These are phyloP conservation scores for Sphecodes monilicornis DNA, from an alignment of 2,888 invertebrate species.

Conservation along the genomic window DNA sequence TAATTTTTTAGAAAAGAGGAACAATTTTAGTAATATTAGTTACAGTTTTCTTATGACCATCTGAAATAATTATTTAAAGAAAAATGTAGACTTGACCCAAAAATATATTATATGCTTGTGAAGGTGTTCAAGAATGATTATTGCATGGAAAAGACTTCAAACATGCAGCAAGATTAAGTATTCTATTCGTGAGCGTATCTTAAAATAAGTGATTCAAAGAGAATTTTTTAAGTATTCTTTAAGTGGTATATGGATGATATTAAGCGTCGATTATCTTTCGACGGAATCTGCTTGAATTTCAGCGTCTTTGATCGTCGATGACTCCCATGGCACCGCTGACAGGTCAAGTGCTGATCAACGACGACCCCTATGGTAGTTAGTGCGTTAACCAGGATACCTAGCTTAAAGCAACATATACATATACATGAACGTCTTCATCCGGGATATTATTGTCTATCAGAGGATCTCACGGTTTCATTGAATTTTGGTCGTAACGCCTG, in stretches of 20 bases:
- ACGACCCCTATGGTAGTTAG: conserved; percentile 1
- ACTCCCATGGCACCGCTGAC: background rate
- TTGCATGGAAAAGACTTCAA: background rate
- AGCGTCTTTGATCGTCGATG: conserved; percentile 4
- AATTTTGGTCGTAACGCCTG: background rate
- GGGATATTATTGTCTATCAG: background rate
- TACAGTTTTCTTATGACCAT: no score
- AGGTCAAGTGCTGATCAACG: conserved; percentile 12
- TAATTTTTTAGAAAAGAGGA: background rate
- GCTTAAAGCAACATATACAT: conserved; percentile 4
- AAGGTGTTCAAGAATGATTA: background rate
- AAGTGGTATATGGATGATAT: background rate
- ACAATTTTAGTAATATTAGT: no score
- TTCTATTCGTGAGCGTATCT: background rate
- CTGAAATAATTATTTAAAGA: no score
- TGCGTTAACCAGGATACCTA: conserved; percentile 8
- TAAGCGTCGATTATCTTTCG: background rate
- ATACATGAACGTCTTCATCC: background rate
- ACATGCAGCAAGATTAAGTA: background rate
- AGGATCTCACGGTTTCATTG: background rate
- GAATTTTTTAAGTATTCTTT: background rate
- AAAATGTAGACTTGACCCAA: background rate
- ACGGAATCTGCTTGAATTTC: background rate
- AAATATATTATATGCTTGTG: background rate
- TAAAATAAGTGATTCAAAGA: background rate